These are phyloP conservation scores for Netelia melanura DNA, from an alignment of 2,888 invertebrate genomes.

Conservation along the genomic window DNA sequence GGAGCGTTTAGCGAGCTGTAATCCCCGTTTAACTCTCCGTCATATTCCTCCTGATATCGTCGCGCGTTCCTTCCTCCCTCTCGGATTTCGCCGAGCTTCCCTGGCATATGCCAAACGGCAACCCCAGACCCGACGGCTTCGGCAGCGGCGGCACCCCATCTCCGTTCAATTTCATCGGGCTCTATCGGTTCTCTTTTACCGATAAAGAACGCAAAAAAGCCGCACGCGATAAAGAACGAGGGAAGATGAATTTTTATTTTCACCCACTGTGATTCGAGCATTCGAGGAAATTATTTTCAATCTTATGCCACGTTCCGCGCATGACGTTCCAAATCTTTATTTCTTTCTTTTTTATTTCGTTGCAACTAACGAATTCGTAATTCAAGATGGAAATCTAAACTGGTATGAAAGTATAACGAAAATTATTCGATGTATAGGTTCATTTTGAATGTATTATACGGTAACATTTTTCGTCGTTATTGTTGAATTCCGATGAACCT, in stretches of 20 bases:
- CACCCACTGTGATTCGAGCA: constrained; percentile 34
- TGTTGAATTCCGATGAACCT: no score
- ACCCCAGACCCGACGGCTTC: neutral
- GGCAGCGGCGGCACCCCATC: neutral
- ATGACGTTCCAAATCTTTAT: neutral
- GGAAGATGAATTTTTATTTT: constrained; percentile 61
- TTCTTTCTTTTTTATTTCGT: neutral
- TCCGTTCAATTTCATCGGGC: constrained; percentile 47
- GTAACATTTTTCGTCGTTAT: neutral
- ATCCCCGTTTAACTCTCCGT: constrained; percentile 68
- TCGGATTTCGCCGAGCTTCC: constrained; percentile 1
- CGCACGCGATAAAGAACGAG: constrained; percentile 50
- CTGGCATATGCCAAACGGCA: constrained; percentile 20
- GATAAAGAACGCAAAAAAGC: constrained; percentile 55
- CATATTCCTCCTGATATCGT: constrained; percentile 63
- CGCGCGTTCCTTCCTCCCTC: constrained; percentile 27
- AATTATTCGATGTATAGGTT: neutral
- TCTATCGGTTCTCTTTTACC: constrained; percentile 65
- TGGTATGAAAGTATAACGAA: neutral
- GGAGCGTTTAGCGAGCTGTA: constrained; percentile 69
- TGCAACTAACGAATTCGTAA: neutral
- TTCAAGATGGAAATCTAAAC: neutral
- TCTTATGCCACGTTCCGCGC: constrained; percentile 9
- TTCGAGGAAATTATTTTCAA: constrained; percentile 36
- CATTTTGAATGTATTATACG: neutral